Conservation (phyloP, 2,888 invertebrate genomes). For the Acrobasis consociella region DNA sequence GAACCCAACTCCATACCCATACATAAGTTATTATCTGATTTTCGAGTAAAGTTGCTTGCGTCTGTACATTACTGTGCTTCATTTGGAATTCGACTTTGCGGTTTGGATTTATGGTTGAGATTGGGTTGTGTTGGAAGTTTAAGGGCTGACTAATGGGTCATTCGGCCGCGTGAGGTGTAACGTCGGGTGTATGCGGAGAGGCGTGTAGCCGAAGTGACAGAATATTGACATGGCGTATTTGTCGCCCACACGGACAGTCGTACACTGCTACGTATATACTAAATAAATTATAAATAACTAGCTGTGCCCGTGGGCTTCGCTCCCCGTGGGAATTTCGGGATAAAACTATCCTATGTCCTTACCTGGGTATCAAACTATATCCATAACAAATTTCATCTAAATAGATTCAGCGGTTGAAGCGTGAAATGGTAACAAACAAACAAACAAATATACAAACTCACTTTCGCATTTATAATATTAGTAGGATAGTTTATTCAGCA, state of each 20-base stretch:
- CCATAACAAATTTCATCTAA: no score
- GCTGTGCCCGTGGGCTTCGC: no score
- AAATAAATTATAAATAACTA: not conserved
- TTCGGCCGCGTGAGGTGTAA: conserved; percentile 70
- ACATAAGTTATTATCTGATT: conserved; percentile 66
- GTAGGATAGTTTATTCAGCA: not conserved
- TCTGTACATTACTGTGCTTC: conserved; percentile 49
- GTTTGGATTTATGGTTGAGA: conserved; percentile 48
- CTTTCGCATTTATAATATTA: no score
- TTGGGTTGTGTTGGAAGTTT: conserved; percentile 42
- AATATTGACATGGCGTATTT: conserved; percentile 65
- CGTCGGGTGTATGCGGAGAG: conserved; percentile 54
- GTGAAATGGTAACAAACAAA: no score
- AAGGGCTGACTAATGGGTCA: conserved; percentile 72
- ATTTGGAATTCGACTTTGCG: conserved; percentile 49
- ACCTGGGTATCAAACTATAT: no score
- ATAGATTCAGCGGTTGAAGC: no score
- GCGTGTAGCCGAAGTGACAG: conserved; percentile 64
- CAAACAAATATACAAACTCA: no score
- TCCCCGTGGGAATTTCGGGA: no score
- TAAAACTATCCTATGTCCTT: no score
- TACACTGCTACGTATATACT: conserved; percentile 44
- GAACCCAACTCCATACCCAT: conserved; percentile 60
- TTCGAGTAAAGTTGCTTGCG: conserved; percentile 53
- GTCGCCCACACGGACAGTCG: conserved; percentile 42